Evolutionary conservation across 1,140 invertebrate genomes (phyloP), one percentile per base, ranked within the genome.

Genomic region (Micrasema longulum): DNA sequence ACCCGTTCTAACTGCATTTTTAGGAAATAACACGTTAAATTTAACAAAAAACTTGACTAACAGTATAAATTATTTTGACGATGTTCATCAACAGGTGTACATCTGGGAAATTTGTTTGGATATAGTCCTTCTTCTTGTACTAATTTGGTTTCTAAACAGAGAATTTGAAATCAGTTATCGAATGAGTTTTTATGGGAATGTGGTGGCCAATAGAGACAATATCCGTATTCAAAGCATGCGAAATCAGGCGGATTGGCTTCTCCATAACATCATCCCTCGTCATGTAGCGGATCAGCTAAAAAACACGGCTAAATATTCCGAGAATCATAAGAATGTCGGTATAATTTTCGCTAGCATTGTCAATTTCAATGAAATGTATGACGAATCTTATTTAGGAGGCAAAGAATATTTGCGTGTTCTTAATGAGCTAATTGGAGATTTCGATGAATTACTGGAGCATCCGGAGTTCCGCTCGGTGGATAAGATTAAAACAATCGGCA

Each of bases 401-500:
- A 94, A 94, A 78, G 97, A 98, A 82, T 98, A 95, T 81, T 82
- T 98, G 38, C 86, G 97, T 7, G 96, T 99, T 0, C 85, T 99
- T 12, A 99, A 99, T 82, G 97, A 99, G 81, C 84, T 99, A 10
- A 96, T 94, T 62, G 95, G 92, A 0, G 97, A 99, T 82, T 98
- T 98, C 80, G 97, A 99, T 80, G 96, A 98, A 78, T 81, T 99
- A 5, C 81, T 99, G 0, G 91, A 93, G 55, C 88, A 91, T 22
- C 84, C 88, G 0, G 90, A 96, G 74, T 99, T 95, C 78, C 88
- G 90, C 41, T 92, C 95, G 63, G 94, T 99, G 1, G 97, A 98
- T 80, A 99, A 99, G 83, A 99, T 99, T 69, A 99, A 99, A 81
- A 99, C 97, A 0, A 99, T 99, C 69, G 97, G 97, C 2, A 94